phyloP scores from a whole-genome alignment of 2,888 invertebrate genomes.

The Melinopterus prodromus region DNA sequence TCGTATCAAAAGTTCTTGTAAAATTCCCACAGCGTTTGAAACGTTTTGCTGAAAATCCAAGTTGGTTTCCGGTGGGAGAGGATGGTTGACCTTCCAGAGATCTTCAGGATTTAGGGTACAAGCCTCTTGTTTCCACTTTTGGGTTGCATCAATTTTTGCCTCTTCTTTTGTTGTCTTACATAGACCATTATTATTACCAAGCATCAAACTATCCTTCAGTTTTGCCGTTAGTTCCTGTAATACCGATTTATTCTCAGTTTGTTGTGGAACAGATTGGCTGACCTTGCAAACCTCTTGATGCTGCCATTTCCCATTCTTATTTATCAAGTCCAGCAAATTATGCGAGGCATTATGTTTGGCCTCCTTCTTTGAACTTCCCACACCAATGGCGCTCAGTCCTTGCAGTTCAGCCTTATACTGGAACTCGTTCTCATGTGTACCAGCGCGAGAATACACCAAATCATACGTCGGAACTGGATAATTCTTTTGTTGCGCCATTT shows the following conservation, averaged over 20 bases:
- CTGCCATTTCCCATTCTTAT: too few species aligned
- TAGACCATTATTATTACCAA: too few species aligned
- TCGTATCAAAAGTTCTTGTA: background rate
- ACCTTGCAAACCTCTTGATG: too few species aligned
- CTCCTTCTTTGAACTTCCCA: constrained; percentile 64
- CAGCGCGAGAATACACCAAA: constrained; percentile 48
- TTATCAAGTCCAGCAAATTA: constrained; percentile 59
- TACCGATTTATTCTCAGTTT: too few species aligned
- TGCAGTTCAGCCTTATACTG: constrained; percentile 59
- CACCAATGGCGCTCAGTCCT: constrained; percentile 52
- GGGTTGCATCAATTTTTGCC: background rate
- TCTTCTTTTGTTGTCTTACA: background rate
- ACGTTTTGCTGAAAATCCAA: background rate
- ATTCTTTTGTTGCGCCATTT: constrained; percentile 67
- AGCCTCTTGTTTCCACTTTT: background rate
- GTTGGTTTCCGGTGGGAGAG: too few species aligned
- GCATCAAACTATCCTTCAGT: too few species aligned
- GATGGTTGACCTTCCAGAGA: too few species aligned
- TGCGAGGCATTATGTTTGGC: constrained; percentile 69
- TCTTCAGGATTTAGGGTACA: too few species aligned
- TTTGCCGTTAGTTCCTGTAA: too few species aligned
- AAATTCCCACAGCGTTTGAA: background rate
- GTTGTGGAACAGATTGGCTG: too few species aligned
- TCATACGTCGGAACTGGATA: constrained; percentile 64
- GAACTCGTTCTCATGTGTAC: constrained; percentile 61